Base-by-base conservation (phyloP, 2,113 vertebrate genomes). In the Cnemophilus loriae region DNA sequence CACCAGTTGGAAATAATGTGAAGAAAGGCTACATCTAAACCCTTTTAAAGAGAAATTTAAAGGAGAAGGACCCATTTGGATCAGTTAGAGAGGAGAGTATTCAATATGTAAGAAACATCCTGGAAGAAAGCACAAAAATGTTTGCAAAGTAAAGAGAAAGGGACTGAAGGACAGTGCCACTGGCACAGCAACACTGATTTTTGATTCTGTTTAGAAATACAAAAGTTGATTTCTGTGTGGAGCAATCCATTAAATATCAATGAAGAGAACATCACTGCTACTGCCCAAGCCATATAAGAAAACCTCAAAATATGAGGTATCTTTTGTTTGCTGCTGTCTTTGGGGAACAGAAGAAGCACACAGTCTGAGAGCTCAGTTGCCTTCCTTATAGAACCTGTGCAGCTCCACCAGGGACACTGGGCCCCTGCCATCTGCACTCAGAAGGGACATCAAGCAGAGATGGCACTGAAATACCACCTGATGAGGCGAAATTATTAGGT, bases 391-490 rank as follows among this genome's bases (percentile, higher is more conserved):
- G 14, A 41, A 8, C 22, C 33, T 5, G 1, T 5, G 18, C 26
- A 44, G 32, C 33, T 73, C 16, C 76, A n/a, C 20, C 7, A 3
- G 2, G 32, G 23, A n/a, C 30, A 22, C 2, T 1, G 30, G 2
- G 3, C 39, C 18, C 26, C 3, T 12, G 16, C 35, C 0, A 0
- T 13, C 63, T 61, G 24, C 0, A 0, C 46, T 64, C 44, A 35
- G 35, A 75, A 67, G 20, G 10, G 46, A 13, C 42, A 24, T 53
- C 28, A 32, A 49, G 22, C 16, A 63, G 22, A 37, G 15, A 19
- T 6, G 17, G 18, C 4, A 7, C 22, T 33, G 42, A 88, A 53
- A 30, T 17, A 20, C 10, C 5, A 2, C 24, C 14, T 47, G 11
- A n/a, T 27, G 9, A 69, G 41, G 27, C 3, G 60, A 73, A 90